Conservation (phyloP, 1,140 invertebrate genomes). For the Drosophila kohkoa region DNA sequence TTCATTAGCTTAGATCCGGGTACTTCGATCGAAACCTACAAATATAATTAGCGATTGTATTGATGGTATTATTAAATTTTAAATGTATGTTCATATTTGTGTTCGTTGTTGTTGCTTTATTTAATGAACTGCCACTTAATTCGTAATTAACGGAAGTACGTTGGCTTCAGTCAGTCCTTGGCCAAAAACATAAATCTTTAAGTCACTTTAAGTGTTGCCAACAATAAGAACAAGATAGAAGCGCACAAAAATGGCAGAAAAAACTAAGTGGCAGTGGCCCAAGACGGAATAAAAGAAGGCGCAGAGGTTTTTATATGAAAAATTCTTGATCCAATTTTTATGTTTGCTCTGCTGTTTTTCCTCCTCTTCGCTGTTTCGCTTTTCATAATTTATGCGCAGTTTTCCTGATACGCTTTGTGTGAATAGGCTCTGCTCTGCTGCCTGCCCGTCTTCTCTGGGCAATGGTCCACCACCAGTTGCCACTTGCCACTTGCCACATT, state of each 20-base stretch:
- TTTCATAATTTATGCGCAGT: constrained; percentile 80
- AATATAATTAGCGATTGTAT: constrained; percentile 36
- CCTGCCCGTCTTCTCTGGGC: constrained; percentile 7
- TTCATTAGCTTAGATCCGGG: constrained; percentile 26
- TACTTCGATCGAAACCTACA: not conserved
- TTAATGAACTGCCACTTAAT: constrained; percentile 59
- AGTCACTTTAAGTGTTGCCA: constrained; percentile 66
- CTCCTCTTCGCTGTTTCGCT: constrained; percentile 40
- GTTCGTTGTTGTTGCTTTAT: constrained; percentile 21
- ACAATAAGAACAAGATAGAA: constrained; percentile 35
- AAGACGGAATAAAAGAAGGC: constrained; percentile 6
- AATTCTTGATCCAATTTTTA: constrained; percentile 55
- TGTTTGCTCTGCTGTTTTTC: constrained; percentile 45
- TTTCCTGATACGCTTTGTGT: constrained; percentile 63
- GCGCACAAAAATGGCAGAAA: not conserved
- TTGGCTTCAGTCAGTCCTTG: constrained; percentile 6
- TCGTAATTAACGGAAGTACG: constrained; percentile 68
- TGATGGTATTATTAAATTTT: constrained; percentile 36
- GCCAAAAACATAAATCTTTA: constrained; percentile 67
- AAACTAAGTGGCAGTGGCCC: constrained; percentile 13
- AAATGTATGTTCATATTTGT: constrained; percentile 29
- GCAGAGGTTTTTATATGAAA: constrained; percentile 32
- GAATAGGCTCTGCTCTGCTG: constrained; percentile 17
- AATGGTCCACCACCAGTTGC: constrained; percentile 36
- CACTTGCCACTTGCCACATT: constrained; percentile 19